Evolutionary conservation across 2,888 invertebrate species (phyloP), one percentile per base, ranked within the genome.

Genomic region (Netelia virgata): DNA sequence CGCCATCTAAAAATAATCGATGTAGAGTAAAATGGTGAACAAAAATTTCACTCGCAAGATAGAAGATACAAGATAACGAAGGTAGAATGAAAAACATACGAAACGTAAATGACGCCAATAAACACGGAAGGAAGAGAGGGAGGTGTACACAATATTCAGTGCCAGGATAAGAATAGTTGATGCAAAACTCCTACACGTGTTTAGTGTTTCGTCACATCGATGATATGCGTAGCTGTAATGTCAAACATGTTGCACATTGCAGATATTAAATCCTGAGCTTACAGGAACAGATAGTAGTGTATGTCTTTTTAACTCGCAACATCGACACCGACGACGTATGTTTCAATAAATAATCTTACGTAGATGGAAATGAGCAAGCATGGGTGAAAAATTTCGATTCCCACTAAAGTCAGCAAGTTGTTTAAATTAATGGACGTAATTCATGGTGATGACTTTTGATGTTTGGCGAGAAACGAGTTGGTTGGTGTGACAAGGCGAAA

Each of bases 91-190:
- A 50, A 73, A 81, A 82, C 78, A 84, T 74, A 81, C 82, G 84
- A 59, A 82, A 78, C 66, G 59, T 23, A 41, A 23, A 82, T 18
- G 28, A 55, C 36, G 50, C 63, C 36, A 18, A 57, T 18, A 66
- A 57, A 10, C 47, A 3, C 11, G 28, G 28, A 28, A 20, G 16
- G 16, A 16, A 18, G 16, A 1, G 57, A 18, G 8, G 18, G 57
- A 20, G 16, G 9, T 9, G 18, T n/a, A 53, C 11, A 64, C 11
- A 16, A 63, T 41, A 53, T 18, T 68, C 3, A 20, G 57, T 84
- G 83, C 80, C 83, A 80, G 20, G 66, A 18, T 72, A 63, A 75
- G 11, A 75, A 79, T 80, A 84, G 83, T 76, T 64, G 76, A 72
- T 53, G 59, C 20, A 75, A 57, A 55, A 68, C 73, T 61, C 57